A percentile compares a stretch with the other conserved stretches of the same genome.
Evolutionary conservation across 2,113 vertebrate genomes (phyloP).

Genomic region (Hiodon alosoides): DNA sequence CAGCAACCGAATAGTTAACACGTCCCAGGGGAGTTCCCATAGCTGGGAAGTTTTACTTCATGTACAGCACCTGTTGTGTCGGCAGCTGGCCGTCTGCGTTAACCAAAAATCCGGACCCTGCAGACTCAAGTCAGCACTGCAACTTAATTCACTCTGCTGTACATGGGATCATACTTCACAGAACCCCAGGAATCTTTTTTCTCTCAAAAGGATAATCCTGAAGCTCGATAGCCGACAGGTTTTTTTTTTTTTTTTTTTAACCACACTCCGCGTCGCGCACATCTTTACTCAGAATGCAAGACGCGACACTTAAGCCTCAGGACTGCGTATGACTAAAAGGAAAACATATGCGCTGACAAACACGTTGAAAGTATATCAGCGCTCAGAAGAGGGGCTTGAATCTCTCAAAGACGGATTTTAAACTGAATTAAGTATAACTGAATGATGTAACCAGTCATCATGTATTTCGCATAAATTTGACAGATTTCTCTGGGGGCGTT

Average conservation of each 20-base stretch:
- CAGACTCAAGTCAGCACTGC: slow-evolving; percentile 32
- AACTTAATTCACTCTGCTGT: slow-evolving; percentile 38
- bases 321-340: neutral
- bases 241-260: neutral
- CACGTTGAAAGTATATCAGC: neutral
- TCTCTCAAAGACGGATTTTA: neutral
- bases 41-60: slow-evolving; percentile 52
- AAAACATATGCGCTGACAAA: neutral
- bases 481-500: neutral
- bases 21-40: slow-evolving; percentile 61
- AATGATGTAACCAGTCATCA: neutral
- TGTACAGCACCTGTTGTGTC: slow-evolving; percentile 76
- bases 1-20: slow-evolving; percentile 52
- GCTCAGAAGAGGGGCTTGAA: neutral
- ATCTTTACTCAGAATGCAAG: neutral
- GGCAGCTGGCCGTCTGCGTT: slow-evolving; percentile 54
- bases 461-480: neutral
- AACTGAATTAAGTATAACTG: neutral
- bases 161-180: slow-evolving; percentile 35
- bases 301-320: slow-evolving; percentile 3
- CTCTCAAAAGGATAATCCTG: slow-evolving; percentile 1
- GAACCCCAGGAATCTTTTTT: slow-evolving; percentile 17
- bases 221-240: slow-evolving; percentile 6
- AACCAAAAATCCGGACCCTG: slow-evolving; percentile 41
- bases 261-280: neutral